These are phyloP conservation scores for Onychorhynchus coronatus DNA, from an alignment of 2,113 vertebrate genomes.

Conservation along the genomic window DNA sequence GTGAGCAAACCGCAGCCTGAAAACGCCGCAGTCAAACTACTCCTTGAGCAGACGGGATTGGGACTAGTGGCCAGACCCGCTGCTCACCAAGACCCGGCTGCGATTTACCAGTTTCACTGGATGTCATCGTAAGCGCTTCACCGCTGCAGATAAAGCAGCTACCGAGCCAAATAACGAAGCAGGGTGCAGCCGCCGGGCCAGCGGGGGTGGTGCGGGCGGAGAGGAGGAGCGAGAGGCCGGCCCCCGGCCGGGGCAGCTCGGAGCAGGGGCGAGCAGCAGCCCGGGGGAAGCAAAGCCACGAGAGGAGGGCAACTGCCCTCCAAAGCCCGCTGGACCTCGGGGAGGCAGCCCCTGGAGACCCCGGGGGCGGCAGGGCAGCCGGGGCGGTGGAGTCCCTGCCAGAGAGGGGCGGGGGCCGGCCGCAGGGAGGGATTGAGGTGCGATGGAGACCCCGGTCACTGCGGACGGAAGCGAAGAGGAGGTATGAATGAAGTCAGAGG, in stretches of 20 bases:
- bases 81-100: neutral
- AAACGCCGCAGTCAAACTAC: fast-evolving
- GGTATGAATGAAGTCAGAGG: neutral
- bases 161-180: too few relatives aligned
- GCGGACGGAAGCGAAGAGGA: neutral
- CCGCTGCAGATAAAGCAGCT: neutral
- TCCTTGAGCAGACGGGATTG: neutral
- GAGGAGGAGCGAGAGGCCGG: neutral
- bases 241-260: neutral
- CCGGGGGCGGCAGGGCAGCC: too few relatives aligned
- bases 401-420: too few relatives aligned
- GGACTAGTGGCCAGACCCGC: neutral
- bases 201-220: fast-evolving
- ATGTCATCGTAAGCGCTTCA: neutral
- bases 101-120: fast-evolving
- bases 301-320: too few relatives aligned
- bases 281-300: neutral
- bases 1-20: neutral
- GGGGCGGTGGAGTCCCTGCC: neutral
- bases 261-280: neutral
- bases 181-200: neutral
- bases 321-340: neutral
- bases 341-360: neutral
- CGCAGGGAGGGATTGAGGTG: neutral
- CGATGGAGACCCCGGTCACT: neutral